Evolutionary conservation across 2,888 invertebrate genomes (phyloP), one percentile per base, ranked within the genome.

Genomic region (Petrolisthes cinctipes): DNA sequence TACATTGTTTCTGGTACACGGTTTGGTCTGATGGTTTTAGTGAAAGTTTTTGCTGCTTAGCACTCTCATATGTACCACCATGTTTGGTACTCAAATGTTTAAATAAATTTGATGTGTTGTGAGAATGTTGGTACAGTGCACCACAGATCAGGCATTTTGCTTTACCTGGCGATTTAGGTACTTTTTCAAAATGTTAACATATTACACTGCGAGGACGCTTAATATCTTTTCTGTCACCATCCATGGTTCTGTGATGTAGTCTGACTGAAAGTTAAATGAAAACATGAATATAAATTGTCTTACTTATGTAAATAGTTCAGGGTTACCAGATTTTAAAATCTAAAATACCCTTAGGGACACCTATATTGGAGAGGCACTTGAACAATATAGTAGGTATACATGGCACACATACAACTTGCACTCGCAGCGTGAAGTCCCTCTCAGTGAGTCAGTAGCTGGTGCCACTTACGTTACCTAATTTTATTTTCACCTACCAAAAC

Each of bases 11-110:
- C 76, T 20, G 51, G n/a, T n/a, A n/a, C 7, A 5, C 51, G 51
- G 37, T 76, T 6, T 76, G 37, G 23, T 37, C 51, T 76, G 76
- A 37, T 76, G 76, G 57, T 6, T 56, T 9, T 20, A 80, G 54
- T 80, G 57, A 71, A n/a, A 80, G 80, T 17, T 80, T 80, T 80
- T 80, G 80, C 5, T 80, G 5, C 7, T 57, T 80, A 80, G 80
- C 56, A 80, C 57, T 56, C 57, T 57, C 80, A 80, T 80, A 80
- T 80, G 57, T 54, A 54, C 80, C 20, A 20, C 56, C 80, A 80
- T 80, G 56, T 80, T 6, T 80, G 9, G 76, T 37, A 76, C 76
- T 76, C 76, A 76, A 76, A 76, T 76, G 76, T 17, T 76, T 76
- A 37, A 76, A 76, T 51, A 76, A 51, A 17, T 76, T 76, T 76